Evolutionary conservation across 2,888 invertebrate genomes (phyloP), one percentile per base, ranked within the genome.

Genomic region (Agapostemon virescens): DNA sequence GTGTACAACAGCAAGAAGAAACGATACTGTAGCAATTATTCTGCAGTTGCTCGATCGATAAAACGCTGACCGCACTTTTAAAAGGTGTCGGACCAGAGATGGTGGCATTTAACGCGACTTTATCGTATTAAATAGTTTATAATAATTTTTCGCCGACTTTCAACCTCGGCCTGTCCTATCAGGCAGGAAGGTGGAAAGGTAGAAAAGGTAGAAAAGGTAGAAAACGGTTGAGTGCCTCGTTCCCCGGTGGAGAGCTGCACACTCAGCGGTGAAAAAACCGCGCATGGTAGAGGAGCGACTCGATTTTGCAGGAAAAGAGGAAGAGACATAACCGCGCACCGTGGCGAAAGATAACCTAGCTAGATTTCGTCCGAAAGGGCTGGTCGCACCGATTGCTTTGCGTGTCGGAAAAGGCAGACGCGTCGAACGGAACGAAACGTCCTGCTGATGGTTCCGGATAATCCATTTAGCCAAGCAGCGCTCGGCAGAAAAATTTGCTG

Each of bases 221-320:
- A 55, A 55, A 55, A 55, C 20, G 26, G 58, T 33, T 30, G 58
- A 33, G 61, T 3, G 33, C 9, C 11, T 30, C 9, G 33, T 7
- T 33, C 20, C 33, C 2, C 9, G 58, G 33, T 33, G 4, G 20
- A 61, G 61, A 6, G 61, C 1, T 20, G 61, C 61, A 33, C 61
- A 33, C 61, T 61, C 61, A 20, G 61, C 61, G 61, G 20, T 33
- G 61, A 33, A 61, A 61, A 61, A 61, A 61, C 61, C 33, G 61
- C 61, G 15, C 61, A 11, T 20, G 1, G 61, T 61, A 4, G 33
- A 61, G 33, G 61, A 61, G 61, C 33, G 11, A 6, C 2, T 61
- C 33, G 33, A 61, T 17, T 33, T 33, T 33, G 11, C 61, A 20
- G 26, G 2, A 15, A 2, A 30, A 7, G 45, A n/a, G 2, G n/a